These are phyloP conservation scores for Anolis sagrei DNA, from an alignment of 2,113 vertebrate species.

Conservation along the genomic window DNA sequence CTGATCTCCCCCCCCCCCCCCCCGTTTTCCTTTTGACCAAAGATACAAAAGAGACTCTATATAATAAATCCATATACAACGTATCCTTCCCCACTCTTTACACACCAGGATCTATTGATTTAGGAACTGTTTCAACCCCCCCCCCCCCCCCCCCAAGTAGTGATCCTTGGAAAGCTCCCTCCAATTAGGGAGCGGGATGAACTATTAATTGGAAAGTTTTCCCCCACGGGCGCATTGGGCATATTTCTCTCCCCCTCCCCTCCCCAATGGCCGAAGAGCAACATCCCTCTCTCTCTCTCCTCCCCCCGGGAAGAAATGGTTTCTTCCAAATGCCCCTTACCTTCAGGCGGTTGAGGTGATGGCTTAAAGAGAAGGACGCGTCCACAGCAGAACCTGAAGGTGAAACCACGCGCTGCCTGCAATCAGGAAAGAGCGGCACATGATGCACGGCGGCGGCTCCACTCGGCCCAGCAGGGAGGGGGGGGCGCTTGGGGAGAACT, in stretches of 20 bases:
- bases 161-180: conserved; percentile 1
- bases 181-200: conserved; percentile 44
- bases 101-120: not conserved
- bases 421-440: conserved; percentile 75
- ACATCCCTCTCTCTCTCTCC: not conserved
- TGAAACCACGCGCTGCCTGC: conserved; percentile 83
- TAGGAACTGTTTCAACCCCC: no score
- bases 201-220: conserved; percentile 44
- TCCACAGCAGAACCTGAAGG: conserved; percentile 78
- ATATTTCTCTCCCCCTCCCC: conserved; percentile 24
- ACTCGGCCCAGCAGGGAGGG: conserved; percentile 60
- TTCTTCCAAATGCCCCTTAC: conserved; percentile 60
- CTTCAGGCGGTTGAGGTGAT: conserved; percentile 56
- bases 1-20: conserved; percentile 15
- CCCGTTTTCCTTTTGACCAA: conserved; percentile 64
- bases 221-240: conserved; percentile 22
- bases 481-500: conserved; percentile 24
- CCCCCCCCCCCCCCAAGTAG: no score
- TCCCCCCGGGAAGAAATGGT: not conserved
- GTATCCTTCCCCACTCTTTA: conserved; percentile 48
- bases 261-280: no score
- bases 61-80: conserved; percentile 71
- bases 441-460: conserved; percentile 83
- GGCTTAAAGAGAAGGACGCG: conserved; percentile 62
- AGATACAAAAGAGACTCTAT: conserved; percentile 55